phyloP scores from a whole-genome alignment of 2,797 vertebrate genomes.

The Sarcoramphus papa region DNA sequence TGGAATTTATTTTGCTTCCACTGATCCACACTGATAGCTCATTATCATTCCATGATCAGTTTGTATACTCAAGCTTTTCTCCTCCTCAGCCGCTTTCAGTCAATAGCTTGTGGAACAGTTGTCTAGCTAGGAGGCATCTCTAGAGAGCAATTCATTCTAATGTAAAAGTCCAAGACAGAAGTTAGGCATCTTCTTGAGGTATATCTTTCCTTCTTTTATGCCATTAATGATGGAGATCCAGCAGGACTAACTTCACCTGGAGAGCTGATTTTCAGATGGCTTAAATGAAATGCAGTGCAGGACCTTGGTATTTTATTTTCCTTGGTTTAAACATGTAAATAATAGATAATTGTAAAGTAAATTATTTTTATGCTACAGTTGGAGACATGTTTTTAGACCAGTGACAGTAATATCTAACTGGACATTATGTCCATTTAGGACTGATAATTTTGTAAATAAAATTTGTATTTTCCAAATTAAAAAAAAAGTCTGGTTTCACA shows the following conservation, averaged over 20 bases:
- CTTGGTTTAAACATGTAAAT: neutral
- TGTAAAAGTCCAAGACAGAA: neutral
- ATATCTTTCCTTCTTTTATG: neutral
- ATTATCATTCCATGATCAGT: neutral
- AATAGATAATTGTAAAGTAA: neutral
- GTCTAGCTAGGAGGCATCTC: neutral
- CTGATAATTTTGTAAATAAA: neutral
- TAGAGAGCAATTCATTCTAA: neutral
- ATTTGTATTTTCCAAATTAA: neutral
- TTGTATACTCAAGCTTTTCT: neutral
- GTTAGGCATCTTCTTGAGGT: neutral
- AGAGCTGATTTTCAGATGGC: neutral
- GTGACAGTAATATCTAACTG: neutral
- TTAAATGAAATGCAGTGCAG: neutral
- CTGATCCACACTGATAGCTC: neutral
- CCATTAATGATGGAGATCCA: neutral
- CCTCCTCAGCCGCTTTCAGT: neutral
- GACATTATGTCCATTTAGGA: neutral
- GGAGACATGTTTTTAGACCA: neutral
- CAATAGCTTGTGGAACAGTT: neutral
- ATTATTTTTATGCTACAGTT: neutral
- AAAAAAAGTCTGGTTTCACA: neutral
- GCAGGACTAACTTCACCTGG: neutral
- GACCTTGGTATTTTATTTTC: neutral
- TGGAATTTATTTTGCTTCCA: neutral